These are phyloP conservation scores for Plebejus anna DNA, from an alignment of 2,888 invertebrate species.

Conservation along the genomic window DNA sequence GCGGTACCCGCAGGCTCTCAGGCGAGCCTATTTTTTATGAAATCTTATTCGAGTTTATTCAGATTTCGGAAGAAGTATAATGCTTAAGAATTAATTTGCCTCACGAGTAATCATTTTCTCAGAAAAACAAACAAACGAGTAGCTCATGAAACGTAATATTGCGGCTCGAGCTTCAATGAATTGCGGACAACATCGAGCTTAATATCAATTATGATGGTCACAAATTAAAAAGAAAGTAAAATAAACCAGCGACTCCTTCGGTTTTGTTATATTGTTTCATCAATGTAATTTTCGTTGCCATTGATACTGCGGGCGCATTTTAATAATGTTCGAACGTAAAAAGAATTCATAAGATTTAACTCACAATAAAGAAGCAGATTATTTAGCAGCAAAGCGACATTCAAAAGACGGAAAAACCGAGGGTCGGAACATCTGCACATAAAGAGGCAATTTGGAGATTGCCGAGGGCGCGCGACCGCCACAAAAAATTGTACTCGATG, in stretches of 20 bases:
- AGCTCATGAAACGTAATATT: conserved; percentile 57
- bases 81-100: conserved; percentile 73
- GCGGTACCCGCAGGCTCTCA: conserved; percentile 64
- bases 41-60: conserved; percentile 73
- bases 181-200: not conserved
- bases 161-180: conserved; percentile 2
- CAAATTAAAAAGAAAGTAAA: not conserved
- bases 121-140: conserved; percentile 61
- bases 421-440: conserved; percentile 79
- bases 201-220: not conserved
- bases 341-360: conserved; percentile 51
- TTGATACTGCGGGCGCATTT: conserved; percentile 10
- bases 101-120: conserved; percentile 66
- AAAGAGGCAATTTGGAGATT: conserved; percentile 80
- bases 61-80: conserved; percentile 74
- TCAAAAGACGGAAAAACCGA: conserved; percentile 78
- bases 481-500: conserved; percentile 75
- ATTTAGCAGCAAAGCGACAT: conserved; percentile 79
- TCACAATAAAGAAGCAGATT: conserved; percentile 75
- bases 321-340: conserved; percentile 29
- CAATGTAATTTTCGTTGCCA: not conserved
- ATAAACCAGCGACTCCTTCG: not conserved
- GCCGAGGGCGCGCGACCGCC: conserved; percentile 75
- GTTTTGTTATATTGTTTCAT: not conserved
- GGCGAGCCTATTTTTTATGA: conserved; percentile 66